phyloP scores from a whole-genome alignment of 2,888 invertebrate species.

The Diarsia brunnea region DNA sequence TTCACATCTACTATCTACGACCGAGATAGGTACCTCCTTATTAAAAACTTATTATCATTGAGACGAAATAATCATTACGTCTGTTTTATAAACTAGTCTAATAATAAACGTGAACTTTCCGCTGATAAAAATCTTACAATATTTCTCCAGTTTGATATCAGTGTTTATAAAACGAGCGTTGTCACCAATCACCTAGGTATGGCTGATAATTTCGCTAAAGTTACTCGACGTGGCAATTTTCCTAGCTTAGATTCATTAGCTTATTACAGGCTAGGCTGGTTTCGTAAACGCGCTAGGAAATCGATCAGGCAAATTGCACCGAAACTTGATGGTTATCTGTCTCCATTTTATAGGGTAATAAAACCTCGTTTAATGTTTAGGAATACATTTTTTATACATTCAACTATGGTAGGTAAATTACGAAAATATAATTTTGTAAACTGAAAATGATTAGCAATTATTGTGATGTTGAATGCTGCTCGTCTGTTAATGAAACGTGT shows the following conservation, averaged over 20 bases:
- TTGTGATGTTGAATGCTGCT: not conserved
- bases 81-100: not conserved
- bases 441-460: not conserved
- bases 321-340: conserved; percentile 56
- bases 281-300: conserved; percentile 70
- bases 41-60: not conserved
- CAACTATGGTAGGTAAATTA: not conserved
- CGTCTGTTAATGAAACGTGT: not conserved
- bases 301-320: conserved; percentile 69
- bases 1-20: no score
- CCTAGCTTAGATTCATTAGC: conserved; percentile 69
- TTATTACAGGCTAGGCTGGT: conserved; percentile 70
- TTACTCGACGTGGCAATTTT: conserved; percentile 66
- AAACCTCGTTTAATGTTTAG: conserved; percentile 24
- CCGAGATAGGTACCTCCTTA: no score
- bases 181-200: conserved; percentile 54
- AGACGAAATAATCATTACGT: conserved; percentile 24
- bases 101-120: conserved; percentile 6
- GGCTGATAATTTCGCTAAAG: conserved; percentile 66
- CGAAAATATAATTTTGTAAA: not conserved
- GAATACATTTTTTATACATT: not conserved
- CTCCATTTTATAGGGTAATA: conserved; percentile 42
- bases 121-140: conserved; percentile 25
- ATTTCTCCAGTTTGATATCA: conserved; percentile 50
- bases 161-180: conserved; percentile 69